A percentile compares a stretch with the other conserved stretches of the same genome.
phyloP scores from a whole-genome alignment of 1,140 invertebrate genomes.

The Lucilia cuprina region DNA sequence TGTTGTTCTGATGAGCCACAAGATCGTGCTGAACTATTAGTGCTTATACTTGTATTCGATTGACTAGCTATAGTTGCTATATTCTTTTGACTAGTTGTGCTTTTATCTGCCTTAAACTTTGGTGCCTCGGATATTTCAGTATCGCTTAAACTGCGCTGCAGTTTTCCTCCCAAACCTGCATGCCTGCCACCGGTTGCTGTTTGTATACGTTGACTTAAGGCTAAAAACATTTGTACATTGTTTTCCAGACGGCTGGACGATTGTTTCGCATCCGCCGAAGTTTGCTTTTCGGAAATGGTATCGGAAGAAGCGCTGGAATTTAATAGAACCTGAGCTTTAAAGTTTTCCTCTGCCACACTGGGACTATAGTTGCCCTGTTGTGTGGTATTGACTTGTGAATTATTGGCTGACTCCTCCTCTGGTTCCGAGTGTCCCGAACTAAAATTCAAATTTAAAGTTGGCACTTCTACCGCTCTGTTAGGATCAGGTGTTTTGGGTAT shows the following conservation, averaged over 20 bases:
- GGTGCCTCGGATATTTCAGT: constrained; percentile 29
- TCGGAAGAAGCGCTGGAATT: not conserved
- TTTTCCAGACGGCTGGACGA: not conserved
- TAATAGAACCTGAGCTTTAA: constrained; percentile 3
- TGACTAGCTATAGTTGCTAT: constrained; percentile 26
- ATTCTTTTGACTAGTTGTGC: constrained; percentile 10
- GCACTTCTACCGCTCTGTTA: not conserved
- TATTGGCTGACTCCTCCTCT: constrained; percentile 24
- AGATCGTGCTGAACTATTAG: constrained; percentile 1
- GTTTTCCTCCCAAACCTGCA: not conserved
- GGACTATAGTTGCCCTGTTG: constrained; percentile 34
- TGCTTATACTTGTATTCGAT: constrained; percentile 13
- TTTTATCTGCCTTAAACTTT: constrained; percentile 6
- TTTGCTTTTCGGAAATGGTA: not conserved
- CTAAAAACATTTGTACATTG: constrained; percentile 36
- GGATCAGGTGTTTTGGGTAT: not conserved
- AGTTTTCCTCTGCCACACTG: constrained; percentile 35
- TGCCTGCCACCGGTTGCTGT: too few relatives aligned
- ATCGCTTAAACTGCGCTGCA: constrained; percentile 36
- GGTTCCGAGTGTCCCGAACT: constrained; percentile 37
- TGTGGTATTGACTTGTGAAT: not conserved
- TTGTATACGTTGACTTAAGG: not conserved
- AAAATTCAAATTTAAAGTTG: constrained; percentile 39
- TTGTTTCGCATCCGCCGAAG: not conserved
- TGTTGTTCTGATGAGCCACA: too few relatives aligned